A percentile compares a stretch with the other conserved stretches of the same genome.
These are phyloP conservation scores for Scaptomyza polygonia DNA, from an alignment of 2,888 invertebrate species.

Conservation along the genomic window DNA sequence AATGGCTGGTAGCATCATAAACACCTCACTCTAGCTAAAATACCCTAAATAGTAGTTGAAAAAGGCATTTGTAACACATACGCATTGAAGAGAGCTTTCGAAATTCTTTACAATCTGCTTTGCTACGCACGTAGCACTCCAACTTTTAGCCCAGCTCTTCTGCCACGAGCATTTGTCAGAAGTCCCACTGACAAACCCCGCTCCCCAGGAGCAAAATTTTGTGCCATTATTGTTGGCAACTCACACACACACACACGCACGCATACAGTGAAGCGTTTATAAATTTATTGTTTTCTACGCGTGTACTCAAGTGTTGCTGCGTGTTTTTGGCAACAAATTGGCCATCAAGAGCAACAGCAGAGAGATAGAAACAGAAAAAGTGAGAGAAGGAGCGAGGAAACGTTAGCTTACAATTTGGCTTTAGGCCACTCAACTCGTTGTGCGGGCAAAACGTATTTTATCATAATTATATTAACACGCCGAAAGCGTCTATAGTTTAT, in stretches of 20 bases:
- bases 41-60: constrained; percentile 10
- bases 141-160: not conserved
- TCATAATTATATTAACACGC: constrained; percentile 76
- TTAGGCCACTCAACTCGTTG: constrained; percentile 74
- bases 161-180: constrained; percentile 62
- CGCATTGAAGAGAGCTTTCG: constrained; percentile 38
- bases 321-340: constrained; percentile 77
- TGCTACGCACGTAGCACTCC: constrained; percentile 65
- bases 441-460: constrained; percentile 77
- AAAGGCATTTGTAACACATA: constrained; percentile 46
- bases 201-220: constrained; percentile 50
- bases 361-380: not conserved
- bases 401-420: constrained; percentile 57
- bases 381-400: constrained; percentile 28
- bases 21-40: not conserved
- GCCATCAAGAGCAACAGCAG: constrained; percentile 45
- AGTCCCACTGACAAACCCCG: constrained; percentile 5
- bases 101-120: constrained; percentile 60
- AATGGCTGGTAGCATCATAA: not conserved
- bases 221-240: constrained; percentile 68
- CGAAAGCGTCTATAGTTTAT: constrained; percentile 36
- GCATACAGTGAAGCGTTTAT: constrained; percentile 64
- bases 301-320: constrained; percentile 79
- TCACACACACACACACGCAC: constrained; percentile 5
- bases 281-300: constrained; percentile 77